Base-by-base conservation (phyloP, 2,113 vertebrate genomes). In the Dendropsophus ebraccatus region DNA sequence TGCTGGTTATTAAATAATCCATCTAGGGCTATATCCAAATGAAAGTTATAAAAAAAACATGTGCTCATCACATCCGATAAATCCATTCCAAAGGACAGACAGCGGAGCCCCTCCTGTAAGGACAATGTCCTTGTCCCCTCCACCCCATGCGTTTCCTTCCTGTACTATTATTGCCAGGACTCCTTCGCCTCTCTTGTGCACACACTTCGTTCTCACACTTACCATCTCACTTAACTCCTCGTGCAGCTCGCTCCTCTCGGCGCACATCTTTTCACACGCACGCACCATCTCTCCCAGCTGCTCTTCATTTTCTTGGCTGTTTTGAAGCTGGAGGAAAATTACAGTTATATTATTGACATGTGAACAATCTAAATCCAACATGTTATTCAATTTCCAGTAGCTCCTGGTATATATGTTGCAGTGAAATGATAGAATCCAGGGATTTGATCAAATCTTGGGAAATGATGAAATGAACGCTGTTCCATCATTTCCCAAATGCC, bases 271-370 rank as follows among this genome's bases (percentile, higher is more conserved):
- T 94, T 99, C 97, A 0, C 99, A 99, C 49, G 97, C 97, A 91
- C 97, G 96, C 93, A 99, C 98, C 93, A 99, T 97, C 87, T 99
- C 97, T 87, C 97, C 96, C 89, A 99, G 94, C 93, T 99, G 97
- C 90, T 98, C 97, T 91, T 99, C 98, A 0, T 96, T 92, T 90
- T 99, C 97, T 87, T 98, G 98, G 86, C 96, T 96, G 92, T 98
- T 98, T 93, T 98, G 96, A 88, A 99, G 93, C 97, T 98, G 90
- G 25, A 80, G 52, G 54, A 14, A 67, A 41, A 41, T 41, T 41
- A 25, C 30, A 58, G 10, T 37, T 41, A 58, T 2, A 54, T 30
- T 56, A 73, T 23, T 73, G 70, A 11, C 70, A 41, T 12, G 1
- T 25, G 30, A 65, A 65, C 23, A n/a, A 58, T 58, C 21, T 23